Conservation (phyloP, 2,797 vertebrate species). For the Natrix natrix region DNA sequence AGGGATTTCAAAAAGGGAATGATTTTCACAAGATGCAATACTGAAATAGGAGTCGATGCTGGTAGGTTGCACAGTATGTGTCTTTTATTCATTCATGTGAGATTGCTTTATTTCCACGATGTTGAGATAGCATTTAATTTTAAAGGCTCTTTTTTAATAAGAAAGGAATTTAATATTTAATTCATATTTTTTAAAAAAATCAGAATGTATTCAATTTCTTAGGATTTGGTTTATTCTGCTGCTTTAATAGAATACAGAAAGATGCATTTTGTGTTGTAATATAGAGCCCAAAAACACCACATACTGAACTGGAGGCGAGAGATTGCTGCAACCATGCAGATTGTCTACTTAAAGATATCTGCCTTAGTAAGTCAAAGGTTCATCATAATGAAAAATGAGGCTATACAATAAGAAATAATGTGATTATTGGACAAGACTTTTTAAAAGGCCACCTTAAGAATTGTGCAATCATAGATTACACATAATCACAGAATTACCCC, state of each 20-base stretch:
- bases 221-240: background rate
- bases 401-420: slow-evolving; percentile 34
- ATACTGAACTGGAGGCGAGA: background rate
- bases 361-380: background rate
- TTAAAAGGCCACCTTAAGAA: slow-evolving; percentile 39
- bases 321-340: background rate
- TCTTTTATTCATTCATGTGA: background rate
- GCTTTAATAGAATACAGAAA: background rate
- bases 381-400: slow-evolving; percentile 32
- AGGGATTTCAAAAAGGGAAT: background rate
- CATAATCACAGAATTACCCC: slow-evolving; percentile 40
- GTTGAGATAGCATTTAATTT: background rate
- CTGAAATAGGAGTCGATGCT: background rate
- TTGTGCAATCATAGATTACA: slow-evolving; percentile 27
- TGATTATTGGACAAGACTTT: slow-evolving; percentile 22
- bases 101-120: background rate
- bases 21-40: background rate
- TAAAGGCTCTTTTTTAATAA: background rate
- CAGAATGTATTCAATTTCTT: background rate
- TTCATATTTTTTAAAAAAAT: background rate
- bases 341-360: background rate
- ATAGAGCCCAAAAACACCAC: background rate
- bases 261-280: background rate
- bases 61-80: background rate
- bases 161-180: background rate